phyloP scores from a whole-genome alignment of 2,888 invertebrate genomes.

The Macaria liturata region DNA sequence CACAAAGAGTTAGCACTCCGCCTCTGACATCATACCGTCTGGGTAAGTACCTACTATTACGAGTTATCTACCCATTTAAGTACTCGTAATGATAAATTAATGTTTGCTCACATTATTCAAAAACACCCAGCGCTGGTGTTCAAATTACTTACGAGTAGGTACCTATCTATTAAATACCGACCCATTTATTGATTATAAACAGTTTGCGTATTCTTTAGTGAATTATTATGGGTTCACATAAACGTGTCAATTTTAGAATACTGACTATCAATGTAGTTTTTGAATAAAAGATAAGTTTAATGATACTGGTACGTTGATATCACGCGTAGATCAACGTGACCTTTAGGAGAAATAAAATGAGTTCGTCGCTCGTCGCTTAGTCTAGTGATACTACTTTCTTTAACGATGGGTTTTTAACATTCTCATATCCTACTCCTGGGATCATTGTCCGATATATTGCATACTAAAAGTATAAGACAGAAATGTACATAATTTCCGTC shows the following conservation, averaged over 20 bases:
- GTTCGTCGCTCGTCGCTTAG: not conserved
- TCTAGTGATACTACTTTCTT: too few species aligned
- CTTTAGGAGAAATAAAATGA: slow-evolving; percentile 4
- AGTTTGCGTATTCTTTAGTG: not conserved
- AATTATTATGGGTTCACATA: slow-evolving; percentile 2
- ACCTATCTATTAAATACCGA: not conserved
- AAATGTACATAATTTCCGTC: too few species aligned
- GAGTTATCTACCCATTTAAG: not conserved
- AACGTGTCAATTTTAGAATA: slow-evolving; percentile 9
- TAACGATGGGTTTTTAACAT: too few species aligned
- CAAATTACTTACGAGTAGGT: not conserved
- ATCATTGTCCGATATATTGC: too few species aligned
- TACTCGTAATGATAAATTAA: slow-evolving; percentile 24
- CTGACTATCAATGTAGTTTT: slow-evolving; percentile 8
- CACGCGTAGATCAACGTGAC: slow-evolving; percentile 13
- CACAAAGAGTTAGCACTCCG: slow-evolving; percentile 20
- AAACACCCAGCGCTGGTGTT: not conserved
- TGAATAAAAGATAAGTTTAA: slow-evolving; percentile 12
- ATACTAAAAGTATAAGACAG: too few species aligned
- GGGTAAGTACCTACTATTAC: not conserved
- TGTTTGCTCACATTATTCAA: slow-evolving; percentile 16
- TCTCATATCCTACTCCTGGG: too few species aligned
- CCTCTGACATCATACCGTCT: slow-evolving; percentile 26
- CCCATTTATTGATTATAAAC: not conserved
- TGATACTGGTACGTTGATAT: not conserved